Base-by-base conservation (phyloP, 2,888 invertebrate genomes). In the Sinopyrophorus schimmeli region DNA sequence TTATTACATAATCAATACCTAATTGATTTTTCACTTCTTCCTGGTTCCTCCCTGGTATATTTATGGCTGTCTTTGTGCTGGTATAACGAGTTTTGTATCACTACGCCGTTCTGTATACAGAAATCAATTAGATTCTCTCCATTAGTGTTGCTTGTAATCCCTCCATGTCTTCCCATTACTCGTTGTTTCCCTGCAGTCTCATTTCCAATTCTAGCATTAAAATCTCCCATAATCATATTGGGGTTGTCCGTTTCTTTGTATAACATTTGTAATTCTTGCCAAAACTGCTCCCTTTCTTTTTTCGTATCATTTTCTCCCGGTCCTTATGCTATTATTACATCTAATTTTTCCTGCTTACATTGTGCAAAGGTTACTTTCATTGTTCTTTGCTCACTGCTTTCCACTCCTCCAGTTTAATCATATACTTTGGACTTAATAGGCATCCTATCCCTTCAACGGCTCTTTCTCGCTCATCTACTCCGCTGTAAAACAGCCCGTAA, bases 271-370 rank as follows among this genome's bases (percentile, higher is more conserved):
- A 31, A 9, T 7, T 31, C 17, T 4, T 9, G 5, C 31, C 12
- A 31, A 31, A 18, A 31, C 9, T 15, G 15, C n/a, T 31, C 17
- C 16, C 17, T 31, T 31, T 31, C 31, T 2, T 31, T n/a, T 17
- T 31, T 31, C 16, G 31, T 3, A 9, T 31, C 17, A 9, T 15
- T 31, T 16, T 16, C 16, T 3, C 17, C 16, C 31, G 14, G 31
- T 31, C 7, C 15, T 4, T 28, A 28, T 28, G 7, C 28, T 7
- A 40, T 40, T 16, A 16, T 17, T 40, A 28, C n/a, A 27, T 18
- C 14, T 17, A 40, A 20, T 7, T 18, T 17, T 18, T 28, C 18
- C n/a, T 4, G n/a, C 3, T 28, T 28, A 2, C 12, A 6, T 3
- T 10, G 28, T 26, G 24, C 3, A 24, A 20, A 5, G 5, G 20